Evolutionary conservation across 2,888 invertebrate genomes (phyloP).

Genomic region (Tolmerus cingulatus): DNA sequence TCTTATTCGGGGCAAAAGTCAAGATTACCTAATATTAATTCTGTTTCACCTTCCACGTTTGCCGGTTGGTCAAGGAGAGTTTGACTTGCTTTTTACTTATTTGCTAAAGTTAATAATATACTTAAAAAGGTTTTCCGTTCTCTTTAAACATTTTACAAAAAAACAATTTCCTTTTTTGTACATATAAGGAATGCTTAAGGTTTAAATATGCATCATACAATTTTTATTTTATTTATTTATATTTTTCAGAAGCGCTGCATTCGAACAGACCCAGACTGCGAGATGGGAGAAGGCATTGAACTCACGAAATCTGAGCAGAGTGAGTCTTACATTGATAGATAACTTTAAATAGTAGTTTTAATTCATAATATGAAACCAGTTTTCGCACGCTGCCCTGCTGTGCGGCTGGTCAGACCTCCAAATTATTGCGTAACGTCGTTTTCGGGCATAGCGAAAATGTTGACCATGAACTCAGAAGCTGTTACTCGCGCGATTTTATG

Average conservation of each 20-base stretch:
- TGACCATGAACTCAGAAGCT: not conserved
- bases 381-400: not conserved
- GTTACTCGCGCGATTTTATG: not conserved
- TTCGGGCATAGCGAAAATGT: not conserved
- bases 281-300: constrained; percentile 1
- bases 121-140: not conserved
- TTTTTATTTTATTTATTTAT: not conserved
- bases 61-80: not conserved
- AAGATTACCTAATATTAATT: not conserved
- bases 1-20: not conserved
- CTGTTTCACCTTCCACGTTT: not conserved
- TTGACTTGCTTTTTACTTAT: not conserved
- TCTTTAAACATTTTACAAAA: not conserved
- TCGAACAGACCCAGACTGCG: not conserved
- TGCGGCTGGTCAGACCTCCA: not conserved
- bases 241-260: not conserved
- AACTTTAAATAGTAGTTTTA: not conserved
- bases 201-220: not conserved
- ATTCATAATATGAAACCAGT: not conserved
- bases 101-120: not conserved
- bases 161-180: not conserved
- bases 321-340: not conserved
- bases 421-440: not conserved
- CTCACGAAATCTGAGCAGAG: constrained; percentile 40
- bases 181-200: not conserved